These are phyloP conservation scores for Littorina saxatilis DNA, from an alignment of 1,140 invertebrate genomes.

Conservation along the genomic window DNA sequence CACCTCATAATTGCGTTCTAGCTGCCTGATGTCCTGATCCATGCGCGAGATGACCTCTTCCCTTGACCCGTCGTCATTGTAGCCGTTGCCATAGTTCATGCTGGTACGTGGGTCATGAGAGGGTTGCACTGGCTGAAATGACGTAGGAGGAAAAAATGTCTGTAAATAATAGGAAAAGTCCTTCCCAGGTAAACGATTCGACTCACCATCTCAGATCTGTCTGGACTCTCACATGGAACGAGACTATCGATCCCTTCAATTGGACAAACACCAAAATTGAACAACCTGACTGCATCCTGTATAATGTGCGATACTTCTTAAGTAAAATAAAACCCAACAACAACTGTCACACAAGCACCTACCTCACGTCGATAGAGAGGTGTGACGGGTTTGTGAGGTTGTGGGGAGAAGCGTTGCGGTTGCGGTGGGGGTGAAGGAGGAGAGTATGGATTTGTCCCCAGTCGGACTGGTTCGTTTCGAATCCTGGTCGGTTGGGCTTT, in stretches of 20 bases:
- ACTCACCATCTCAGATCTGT: too few relatives aligned
- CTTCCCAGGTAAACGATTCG: too few relatives aligned
- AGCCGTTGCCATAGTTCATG: not conserved
- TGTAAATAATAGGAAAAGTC: too few relatives aligned
- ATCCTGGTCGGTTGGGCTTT: constrained; percentile 53
- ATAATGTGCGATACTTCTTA: too few relatives aligned
- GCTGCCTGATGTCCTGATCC: constrained; percentile 43
- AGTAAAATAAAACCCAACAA: too few relatives aligned
- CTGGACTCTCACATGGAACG: too few relatives aligned
- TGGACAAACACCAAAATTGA: too few relatives aligned
- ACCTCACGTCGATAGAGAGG: constrained; percentile 31
- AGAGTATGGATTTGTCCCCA: constrained; percentile 36
- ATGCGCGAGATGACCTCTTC: constrained; percentile 43
- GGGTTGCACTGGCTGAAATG: not conserved
- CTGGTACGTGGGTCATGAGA: not conserved
- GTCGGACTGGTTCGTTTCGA: constrained; percentile 52
- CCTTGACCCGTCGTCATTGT: not conserved
- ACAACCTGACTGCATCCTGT: too few relatives aligned
- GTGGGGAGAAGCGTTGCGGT: not conserved
- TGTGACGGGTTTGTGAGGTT: not conserved
- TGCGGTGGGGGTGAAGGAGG: constrained; percentile 36
- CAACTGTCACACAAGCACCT: too few relatives aligned
- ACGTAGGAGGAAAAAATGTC: too few relatives aligned
- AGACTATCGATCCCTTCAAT: too few relatives aligned
- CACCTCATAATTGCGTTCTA: constrained; percentile 45